Conservation (phyloP, 2,797 vertebrate genomes). For the Sciurus vulgaris region DNA sequence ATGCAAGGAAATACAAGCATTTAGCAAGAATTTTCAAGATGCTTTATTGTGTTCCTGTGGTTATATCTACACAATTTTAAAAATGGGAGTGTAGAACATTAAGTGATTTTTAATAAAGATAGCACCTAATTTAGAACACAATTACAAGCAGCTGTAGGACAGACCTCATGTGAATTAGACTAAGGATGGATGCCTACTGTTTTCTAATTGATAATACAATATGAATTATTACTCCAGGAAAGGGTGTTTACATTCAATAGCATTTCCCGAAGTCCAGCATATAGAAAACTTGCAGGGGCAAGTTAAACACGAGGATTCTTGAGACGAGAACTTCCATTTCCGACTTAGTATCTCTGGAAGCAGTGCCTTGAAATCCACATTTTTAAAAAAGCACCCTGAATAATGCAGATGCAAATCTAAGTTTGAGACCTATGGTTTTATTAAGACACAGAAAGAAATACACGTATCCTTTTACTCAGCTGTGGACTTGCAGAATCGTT, state of each 20-base stretch:
- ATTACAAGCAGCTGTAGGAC: background rate
- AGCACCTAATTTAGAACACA: constrained; percentile 56
- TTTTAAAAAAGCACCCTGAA: constrained; percentile 1
- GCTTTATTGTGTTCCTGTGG: constrained; percentile 45
- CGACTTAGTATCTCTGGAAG: background rate
- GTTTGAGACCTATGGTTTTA: background rate
- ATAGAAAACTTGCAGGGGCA: background rate
- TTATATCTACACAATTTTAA: constrained; percentile 40
- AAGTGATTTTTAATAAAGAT: constrained; percentile 46
- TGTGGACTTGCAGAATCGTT: background rate
- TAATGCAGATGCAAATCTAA: constrained; percentile 21
- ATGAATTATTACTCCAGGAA: background rate
- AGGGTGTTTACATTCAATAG: background rate
- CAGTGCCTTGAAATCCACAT: background rate
- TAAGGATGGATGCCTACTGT: background rate
- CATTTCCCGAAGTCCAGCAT: background rate
- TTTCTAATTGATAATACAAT: background rate
- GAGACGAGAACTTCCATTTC: background rate
- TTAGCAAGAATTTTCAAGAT: constrained; percentile 53
- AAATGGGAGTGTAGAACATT: background rate
- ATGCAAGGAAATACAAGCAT: constrained; percentile 18
- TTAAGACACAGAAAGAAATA: background rate
- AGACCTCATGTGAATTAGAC: background rate
- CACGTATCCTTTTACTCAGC: background rate
- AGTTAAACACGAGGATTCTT: background rate